Evolutionary conservation across 2,888 invertebrate species (phyloP), one percentile per base, ranked within the genome.

Genomic region (Ptilodon capucinus): DNA sequence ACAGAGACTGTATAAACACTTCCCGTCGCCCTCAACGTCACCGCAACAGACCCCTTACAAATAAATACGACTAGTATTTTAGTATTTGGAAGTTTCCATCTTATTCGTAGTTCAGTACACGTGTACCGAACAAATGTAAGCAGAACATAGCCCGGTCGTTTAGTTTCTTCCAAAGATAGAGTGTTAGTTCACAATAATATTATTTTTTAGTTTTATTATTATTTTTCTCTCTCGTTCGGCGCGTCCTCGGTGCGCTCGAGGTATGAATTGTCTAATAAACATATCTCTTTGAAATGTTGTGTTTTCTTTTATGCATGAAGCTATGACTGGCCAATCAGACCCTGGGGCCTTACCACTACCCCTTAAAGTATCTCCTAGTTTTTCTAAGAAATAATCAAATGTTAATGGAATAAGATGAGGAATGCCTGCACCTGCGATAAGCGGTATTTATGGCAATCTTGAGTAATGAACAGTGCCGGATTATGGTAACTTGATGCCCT

Each of bases 231-330:
- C 74, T 79, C 73, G 68, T 71, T 72, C 68, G 79, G 75, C 77
- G 67, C 76, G 60, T 64, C 75, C 60, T 57, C 52, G 68, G 71
- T 66, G 74, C 74, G 85, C 71, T 74, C 62, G 75, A 76, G 78
- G 79, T 84, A 84, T 84, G 82, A 84, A 81, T 84, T 87, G 86
- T 89, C 82, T 88, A 89, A 88, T 90, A 89, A 89, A 89, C 90
- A 90, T 89, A 90, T 90, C 89, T 84, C 88, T 83, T 76, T 73
- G 73, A 75, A 56, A n/a, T 42, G 49, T 67, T 71, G 71, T 71
- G 66, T 79, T 77, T 75, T 71, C 34, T 55, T 60, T 52, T n/a
- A 4, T 28, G n/a, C 13, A 1, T 28, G 21, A 30, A 16, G 34
- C 13, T 25, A 9, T 9, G n/a, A n/a, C n/a, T n/a, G n/a, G n/a